These are phyloP conservation scores for Eulemur rufifrons DNA, from an alignment of 2,113 vertebrate genomes.

Conservation along the genomic window DNA sequence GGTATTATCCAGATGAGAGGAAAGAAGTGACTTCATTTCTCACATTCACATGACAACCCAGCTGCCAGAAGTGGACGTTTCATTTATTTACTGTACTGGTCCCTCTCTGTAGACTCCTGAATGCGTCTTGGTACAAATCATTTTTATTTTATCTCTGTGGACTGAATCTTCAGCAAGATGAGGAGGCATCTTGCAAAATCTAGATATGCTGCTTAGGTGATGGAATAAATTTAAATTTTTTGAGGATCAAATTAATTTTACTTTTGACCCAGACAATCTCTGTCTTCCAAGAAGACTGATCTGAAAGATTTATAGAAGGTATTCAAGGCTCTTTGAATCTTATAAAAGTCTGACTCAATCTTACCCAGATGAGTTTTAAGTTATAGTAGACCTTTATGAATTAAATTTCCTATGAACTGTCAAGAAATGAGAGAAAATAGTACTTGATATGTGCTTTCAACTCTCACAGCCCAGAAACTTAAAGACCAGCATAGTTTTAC, in stretches of 20 bases:
- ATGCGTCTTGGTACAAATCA: background rate
- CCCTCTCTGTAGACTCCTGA: background rate
- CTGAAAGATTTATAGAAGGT: background rate
- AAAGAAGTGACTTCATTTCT: background rate
- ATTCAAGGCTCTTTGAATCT: background rate
- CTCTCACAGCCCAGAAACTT: background rate
- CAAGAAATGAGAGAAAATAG: slow-evolving; percentile 22
- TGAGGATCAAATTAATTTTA: slow-evolving; percentile 51
- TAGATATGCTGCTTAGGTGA: background rate
- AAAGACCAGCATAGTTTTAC: background rate
- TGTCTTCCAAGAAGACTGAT: slow-evolving; percentile 37
- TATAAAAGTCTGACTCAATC: background rate
- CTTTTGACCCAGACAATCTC: slow-evolving; percentile 17
- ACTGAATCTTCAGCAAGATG: background rate
- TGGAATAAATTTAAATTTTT: slow-evolving; percentile 46
- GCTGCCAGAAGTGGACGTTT: background rate
- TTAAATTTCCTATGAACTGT: slow-evolving; percentile 38
- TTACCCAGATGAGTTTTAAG: slow-evolving; percentile 19
- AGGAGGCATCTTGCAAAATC: slow-evolving; percentile 12
- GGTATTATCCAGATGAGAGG: background rate
- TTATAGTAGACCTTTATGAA: background rate
- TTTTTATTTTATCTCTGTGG: slow-evolving; percentile 31
- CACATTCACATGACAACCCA: background rate
- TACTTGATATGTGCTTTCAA: background rate
- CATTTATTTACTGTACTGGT: background rate